Evolutionary conservation across 2,888 invertebrate species (phyloP).

Genomic region (Embidobia sp.): DNA sequence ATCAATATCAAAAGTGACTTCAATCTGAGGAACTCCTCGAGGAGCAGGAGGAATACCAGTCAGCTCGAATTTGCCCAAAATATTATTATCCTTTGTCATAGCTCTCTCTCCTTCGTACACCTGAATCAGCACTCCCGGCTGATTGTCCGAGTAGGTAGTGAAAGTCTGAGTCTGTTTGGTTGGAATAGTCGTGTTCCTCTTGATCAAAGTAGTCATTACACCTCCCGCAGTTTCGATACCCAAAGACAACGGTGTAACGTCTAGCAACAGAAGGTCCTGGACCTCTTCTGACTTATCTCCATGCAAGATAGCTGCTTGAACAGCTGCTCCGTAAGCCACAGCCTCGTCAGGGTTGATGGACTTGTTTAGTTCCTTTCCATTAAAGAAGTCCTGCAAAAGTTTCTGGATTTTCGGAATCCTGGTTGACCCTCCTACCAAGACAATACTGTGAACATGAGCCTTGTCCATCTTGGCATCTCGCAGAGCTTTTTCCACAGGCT

Average conservation of each 20-base stretch:
- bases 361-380: constrained; percentile 87
- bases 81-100: constrained; percentile 95
- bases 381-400: constrained; percentile 86
- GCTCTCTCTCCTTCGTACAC: constrained; percentile 93
- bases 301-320: constrained; percentile 86
- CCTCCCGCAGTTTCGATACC: constrained; percentile 93
- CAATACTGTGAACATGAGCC: constrained; percentile 84
- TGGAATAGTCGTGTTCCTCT: constrained; percentile 91
- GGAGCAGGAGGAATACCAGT: constrained; percentile 93
- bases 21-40: constrained; percentile 83
- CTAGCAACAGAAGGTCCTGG: constrained; percentile 90
- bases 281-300: constrained; percentile 82
- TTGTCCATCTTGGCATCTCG: constrained; percentile 88
- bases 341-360: constrained; percentile 89
- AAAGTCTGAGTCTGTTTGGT: constrained; percentile 90
- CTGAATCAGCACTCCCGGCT: constrained; percentile 86
- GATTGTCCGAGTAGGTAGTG: constrained; percentile 96
- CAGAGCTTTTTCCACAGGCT: constrained; percentile 86
- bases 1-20: constrained; percentile 88
- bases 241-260: constrained; percentile 89
- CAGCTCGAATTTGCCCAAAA: constrained; percentile 90
- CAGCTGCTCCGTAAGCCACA: constrained; percentile 87
- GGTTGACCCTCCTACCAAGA: constrained; percentile 84
- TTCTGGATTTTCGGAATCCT: constrained; percentile 89
- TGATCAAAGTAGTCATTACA: constrained; percentile 92